Base-by-base conservation (phyloP, 2,888 invertebrate genomes). In the Seladonia tumulorum region DNA sequence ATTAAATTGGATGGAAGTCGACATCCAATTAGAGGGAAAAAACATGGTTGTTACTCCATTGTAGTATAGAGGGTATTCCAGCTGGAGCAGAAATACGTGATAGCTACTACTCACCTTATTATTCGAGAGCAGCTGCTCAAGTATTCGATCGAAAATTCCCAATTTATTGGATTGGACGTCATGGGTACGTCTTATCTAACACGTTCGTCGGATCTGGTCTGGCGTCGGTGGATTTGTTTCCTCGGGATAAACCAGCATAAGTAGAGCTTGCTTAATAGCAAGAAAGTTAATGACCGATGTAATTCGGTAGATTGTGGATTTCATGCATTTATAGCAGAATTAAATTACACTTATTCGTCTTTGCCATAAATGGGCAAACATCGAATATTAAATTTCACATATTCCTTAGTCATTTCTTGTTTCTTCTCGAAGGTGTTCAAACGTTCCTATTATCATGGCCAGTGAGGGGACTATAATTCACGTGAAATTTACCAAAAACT, bases 401-500 rank as follows among this genome's bases (percentile, higher is more conserved):
- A 47, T 47, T 29, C 45, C 45, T 35, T 35, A 29, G 1, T 29
- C 29, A 1, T 29, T 29, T 2, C 2, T 29, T 29, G 29, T 29
- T 29, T 29, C 29, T 29, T 2, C 45, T 45, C 45, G 45, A 16
- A 25, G 16, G 22, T 57, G 39, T 39, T 74, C 39, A 1, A 60
- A 47, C 2, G 2, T 29, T 25, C 5, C 72, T 7, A 49, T 72
- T 72, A 49, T 49, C 49, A 72, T 72, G 72, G 29, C 14, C 29
- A 45, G 60, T n/a, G 60, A 45, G 29, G 18, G 12, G 42, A 25
- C 60, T 25, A 60, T 75, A 63, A 29, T 63, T 75, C 75, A 5
- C 22, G 25, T 18, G 29, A 75, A 60, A 63, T 60, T 75, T 45
- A 45, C 45, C 45, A 75, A 75, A 75, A 75, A 25, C 35, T 10